Evolutionary conservation across 2,888 invertebrate species (phyloP).

Genomic region (Dynastes maya): DNA sequence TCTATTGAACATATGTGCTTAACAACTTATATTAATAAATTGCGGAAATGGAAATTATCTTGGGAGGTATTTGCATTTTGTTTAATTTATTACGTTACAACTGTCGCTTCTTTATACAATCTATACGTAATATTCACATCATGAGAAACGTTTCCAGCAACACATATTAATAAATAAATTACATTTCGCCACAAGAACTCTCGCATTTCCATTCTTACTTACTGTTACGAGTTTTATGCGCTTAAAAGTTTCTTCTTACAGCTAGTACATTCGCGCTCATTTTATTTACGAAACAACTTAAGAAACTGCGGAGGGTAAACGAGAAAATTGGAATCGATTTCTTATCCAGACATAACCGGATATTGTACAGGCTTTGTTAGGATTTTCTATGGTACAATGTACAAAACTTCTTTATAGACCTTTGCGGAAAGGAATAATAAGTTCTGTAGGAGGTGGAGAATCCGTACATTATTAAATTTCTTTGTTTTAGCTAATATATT

Average conservation of each 20-base stretch:
- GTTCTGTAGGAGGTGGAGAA: background rate
- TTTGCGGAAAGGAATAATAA: background rate
- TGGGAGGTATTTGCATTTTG: background rate
- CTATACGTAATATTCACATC: background rate
- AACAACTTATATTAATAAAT: too few relatives aligned
- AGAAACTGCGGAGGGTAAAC: slow-evolving; percentile 19
- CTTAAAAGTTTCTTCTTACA: slow-evolving; percentile 27
- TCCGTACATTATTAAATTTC: background rate
- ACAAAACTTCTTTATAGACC: background rate
- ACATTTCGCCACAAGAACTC: slow-evolving; percentile 19
- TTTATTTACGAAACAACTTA: slow-evolving; percentile 24
- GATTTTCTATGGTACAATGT: background rate
- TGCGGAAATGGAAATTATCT: background rate
- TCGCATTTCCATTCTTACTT: slow-evolving; percentile 12
- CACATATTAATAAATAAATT: slow-evolving; percentile 1
- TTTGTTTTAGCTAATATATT: background rate
- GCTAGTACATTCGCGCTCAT: slow-evolving; percentile 1
- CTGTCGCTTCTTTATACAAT: background rate
- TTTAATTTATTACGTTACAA: background rate
- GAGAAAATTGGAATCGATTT: slow-evolving; percentile 27
- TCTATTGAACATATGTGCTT: too few relatives aligned
- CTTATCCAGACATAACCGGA: slow-evolving; percentile 17
- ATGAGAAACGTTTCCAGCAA: background rate
- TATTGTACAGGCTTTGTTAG: slow-evolving; percentile 7
- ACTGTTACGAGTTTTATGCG: slow-evolving; percentile 13